These are phyloP conservation scores for Tetrao urogallus DNA, from an alignment of 2,113 vertebrate genomes.

Conservation along the genomic window DNA sequence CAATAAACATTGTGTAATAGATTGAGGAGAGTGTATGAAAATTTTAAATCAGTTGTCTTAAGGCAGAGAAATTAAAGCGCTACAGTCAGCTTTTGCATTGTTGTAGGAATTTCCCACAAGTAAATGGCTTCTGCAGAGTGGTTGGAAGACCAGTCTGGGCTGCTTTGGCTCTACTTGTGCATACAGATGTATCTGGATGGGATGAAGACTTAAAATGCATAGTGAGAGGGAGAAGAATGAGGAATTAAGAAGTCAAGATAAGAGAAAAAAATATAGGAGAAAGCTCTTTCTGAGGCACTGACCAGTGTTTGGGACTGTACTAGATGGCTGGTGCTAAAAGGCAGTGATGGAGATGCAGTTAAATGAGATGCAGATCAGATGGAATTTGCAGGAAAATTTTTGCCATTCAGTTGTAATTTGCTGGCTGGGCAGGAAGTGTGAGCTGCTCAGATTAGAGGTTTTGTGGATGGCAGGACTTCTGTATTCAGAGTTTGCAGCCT, in stretches of 20 bases:
- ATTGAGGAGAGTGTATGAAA: neutral
- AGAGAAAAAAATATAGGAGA: neutral
- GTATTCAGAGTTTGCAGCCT: neutral
- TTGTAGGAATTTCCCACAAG: neutral
- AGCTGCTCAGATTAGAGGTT: neutral
- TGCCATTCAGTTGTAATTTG: neutral
- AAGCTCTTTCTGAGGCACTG: neutral
- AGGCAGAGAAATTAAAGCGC: neutral
- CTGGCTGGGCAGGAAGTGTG: neutral
- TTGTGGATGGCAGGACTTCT: neutral
- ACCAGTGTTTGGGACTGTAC: neutral
- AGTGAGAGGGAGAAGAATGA: neutral
- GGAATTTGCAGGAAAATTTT: neutral
- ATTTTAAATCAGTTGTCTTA: neutral
- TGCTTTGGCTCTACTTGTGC: neutral
- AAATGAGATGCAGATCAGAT: neutral
- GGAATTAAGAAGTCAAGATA: neutral
- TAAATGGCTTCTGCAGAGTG: neutral
- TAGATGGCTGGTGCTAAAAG: neutral
- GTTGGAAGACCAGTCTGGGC: neutral
- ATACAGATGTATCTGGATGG: neutral
- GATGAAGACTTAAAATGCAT: neutral
- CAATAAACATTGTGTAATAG: neutral
- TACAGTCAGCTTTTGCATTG: neutral
- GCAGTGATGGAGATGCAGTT: neutral